Evolutionary conservation across 2,797 vertebrate species (phyloP), one percentile per base, ranked within the genome.

Genomic region (Pelochelys cantorii): DNA sequence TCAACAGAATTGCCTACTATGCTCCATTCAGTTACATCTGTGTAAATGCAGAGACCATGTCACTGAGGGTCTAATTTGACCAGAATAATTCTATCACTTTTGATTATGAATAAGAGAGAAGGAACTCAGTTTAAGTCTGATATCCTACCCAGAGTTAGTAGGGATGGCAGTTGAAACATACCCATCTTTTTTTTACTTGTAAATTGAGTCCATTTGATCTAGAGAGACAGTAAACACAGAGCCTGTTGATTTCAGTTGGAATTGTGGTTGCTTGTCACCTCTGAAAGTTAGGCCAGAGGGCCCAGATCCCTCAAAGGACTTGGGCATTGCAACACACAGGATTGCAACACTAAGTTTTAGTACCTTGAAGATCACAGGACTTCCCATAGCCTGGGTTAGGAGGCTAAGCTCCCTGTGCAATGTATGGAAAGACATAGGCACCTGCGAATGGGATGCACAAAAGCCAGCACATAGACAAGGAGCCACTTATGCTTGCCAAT

Each of bases 61-160:
- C 87, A n/a, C 88, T 85, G 80, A 93, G 81, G 68, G 94, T 90
- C 93, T 85, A 81, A 81, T 97, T 91, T 95, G 95, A 94, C 93
- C n/a, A 22, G n/a, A 71, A 37, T 20, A 34, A 34, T 71, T 89
- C 42, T 86, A 88, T 85, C 89, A 86, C 91, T 96, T 12, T 29
- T 92, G 95, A 91, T 96, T 88, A 34, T 92, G 96, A 96, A 95
- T 96, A 94, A 95, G 92, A 56, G 91, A 94, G 95, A 97, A 97
- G 93, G 95, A 96, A 95, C 93, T 96, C 88, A 29, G 83, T 82
- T 95, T 83, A 93, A 93, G 79, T 86, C 42, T 96, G 87, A 18
- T 96, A 94, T 75, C 90, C 85, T 82, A 88, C 92, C 89, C 87
- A 95, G 80, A 94, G 92, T 92, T 94, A 90, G 53, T 93, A 25